Base-by-base conservation (phyloP, 2,113 vertebrate genomes). In the Xenopus borealis region DNA sequence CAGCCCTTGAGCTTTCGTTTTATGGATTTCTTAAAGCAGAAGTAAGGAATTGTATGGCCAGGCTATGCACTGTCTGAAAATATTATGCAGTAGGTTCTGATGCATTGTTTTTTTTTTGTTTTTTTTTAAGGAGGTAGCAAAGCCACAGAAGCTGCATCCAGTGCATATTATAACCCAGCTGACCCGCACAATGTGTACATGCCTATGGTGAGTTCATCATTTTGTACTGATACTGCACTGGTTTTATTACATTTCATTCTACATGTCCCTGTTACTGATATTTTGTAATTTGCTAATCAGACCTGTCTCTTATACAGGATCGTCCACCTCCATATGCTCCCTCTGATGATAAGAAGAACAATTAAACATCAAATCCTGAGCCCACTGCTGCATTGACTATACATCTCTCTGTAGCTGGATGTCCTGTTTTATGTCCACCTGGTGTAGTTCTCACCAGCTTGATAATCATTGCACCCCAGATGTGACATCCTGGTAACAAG, bases 161-260 rank as follows among this genome's bases (percentile, higher is more conserved):
- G 86, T 9, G 94, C 94, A 0, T 96, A 95, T 83, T 96, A 95
- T 83, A 93, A 95, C 79, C 94, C 95, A 72, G 94, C 82, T 80
- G 92, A 95, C 69, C 94, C 94, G 20, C 94, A 96, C 90, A 93
- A 88, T 0, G 94, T 96, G 83, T 96, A 96, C 86, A 94, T 96
- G 94, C 94, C 95, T 72, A 89, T 87, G 93, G 95, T 96, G 79
- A 92, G 90, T 72, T 55, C 14, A 16, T n/a, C 8, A 40, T 50
- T 50, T 50, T 20, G 18, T 19, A 16, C 18, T 27, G 3, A 27
- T 27, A 27, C 1, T 55, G 14, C 53, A 55, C 2, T n/a, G 23
- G 33, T 50, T 1, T 50, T 50, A 10, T 50, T 50, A 14, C 13
- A 2, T 50, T 50, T 50, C 2, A 4, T 50, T 10, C 46, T 12